Evolutionary conservation across 2,797 vertebrate genomes (phyloP).

Genomic region (Dryobates pubescens): DNA sequence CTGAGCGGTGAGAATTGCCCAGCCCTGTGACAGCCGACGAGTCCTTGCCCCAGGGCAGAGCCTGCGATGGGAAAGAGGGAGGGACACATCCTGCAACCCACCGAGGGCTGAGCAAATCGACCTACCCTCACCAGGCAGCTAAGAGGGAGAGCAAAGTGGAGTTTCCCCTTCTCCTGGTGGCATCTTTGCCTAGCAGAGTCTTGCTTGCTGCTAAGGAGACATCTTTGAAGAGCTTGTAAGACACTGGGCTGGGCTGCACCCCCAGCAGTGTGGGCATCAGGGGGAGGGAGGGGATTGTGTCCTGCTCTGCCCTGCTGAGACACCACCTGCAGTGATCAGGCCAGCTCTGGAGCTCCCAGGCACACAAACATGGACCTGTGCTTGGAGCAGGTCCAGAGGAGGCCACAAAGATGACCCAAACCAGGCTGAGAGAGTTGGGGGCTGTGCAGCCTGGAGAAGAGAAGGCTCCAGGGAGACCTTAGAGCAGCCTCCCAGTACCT

Average conservation of each 20-base stretch:
- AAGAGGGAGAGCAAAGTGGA: rapidly evolving
- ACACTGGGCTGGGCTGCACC: background rate
- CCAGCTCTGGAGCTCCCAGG: no score
- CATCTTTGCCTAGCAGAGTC: background rate
- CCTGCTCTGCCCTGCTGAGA: no score
- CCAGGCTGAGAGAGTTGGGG: no score
- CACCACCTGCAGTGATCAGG: no score
- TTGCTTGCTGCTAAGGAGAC: background rate
- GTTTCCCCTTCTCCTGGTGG: background rate
- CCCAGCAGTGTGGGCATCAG: no score
- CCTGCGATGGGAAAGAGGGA: background rate
- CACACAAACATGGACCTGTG: no score
- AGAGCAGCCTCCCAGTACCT: no score
- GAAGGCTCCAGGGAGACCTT: no score
- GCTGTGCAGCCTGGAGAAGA: no score
- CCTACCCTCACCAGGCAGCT: background rate
- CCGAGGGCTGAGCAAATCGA: constrained; percentile 6
- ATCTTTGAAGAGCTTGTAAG: background rate
- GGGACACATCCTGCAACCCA: background rate
- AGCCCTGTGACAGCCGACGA: background rate
- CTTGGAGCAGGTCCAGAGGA: no score
- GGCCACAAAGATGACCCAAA: no score
- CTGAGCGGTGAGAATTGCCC: background rate
- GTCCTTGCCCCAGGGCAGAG: background rate
- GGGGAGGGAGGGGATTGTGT: no score